These are phyloP conservation scores for Channa argus DNA, from an alignment of 2,113 vertebrate species.

Conservation along the genomic window DNA sequence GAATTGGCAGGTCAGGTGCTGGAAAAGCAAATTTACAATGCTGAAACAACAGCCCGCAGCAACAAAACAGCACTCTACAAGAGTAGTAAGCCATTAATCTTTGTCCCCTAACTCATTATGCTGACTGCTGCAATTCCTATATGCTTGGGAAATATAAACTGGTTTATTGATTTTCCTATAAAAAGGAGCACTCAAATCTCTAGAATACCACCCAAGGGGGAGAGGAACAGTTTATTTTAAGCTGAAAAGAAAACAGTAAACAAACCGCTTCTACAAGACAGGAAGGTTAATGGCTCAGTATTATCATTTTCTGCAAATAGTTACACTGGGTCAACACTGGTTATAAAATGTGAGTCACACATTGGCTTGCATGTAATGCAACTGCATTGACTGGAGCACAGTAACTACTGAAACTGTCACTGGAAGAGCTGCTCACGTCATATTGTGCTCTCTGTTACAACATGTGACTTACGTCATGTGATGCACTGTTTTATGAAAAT, in stretches of 20 bases:
- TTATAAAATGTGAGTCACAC: neutral
- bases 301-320: neutral
- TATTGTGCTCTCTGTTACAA: too few relatives aligned
- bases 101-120: conserved; percentile 61
- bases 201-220: conserved; percentile 12
- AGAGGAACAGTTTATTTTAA: conserved; percentile 3
- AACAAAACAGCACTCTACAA: conserved; percentile 28
- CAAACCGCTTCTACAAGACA: neutral
- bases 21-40: conserved; percentile 34
- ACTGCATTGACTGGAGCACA: neutral
- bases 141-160: conserved; percentile 37
- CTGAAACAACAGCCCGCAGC: conserved; percentile 36
- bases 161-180: conserved; percentile 51
- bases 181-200: conserved; percentile 14
- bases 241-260: conserved; percentile 33
- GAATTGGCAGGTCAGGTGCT: conserved; percentile 31
- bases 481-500: too few relatives aligned
- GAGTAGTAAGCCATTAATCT: conserved; percentile 60
- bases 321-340: neutral
- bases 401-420: conserved; percentile 1
- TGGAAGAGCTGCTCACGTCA: too few relatives aligned
- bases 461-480: too few relatives aligned
- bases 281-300: neutral
- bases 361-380: neutral
- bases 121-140: conserved; percentile 45